Percentiles rank a stretch among this genome's conserved stretches.
phyloP scores from a whole-genome alignment of 2,113 vertebrate species.

The Ceuthmochares aereus region DNA sequence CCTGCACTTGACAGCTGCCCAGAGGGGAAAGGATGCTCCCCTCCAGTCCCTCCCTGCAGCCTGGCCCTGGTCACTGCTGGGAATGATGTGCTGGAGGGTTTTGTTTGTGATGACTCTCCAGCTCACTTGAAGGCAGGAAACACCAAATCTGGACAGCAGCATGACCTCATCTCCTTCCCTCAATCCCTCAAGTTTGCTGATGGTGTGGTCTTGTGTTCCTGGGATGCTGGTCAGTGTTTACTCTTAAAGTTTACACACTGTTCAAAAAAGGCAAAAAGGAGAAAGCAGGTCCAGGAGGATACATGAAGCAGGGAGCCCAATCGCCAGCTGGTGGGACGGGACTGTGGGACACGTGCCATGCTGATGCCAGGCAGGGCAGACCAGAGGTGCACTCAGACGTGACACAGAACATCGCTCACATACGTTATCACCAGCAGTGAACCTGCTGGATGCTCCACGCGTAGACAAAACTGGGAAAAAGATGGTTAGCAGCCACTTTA shows the following conservation, averaged over 20 bases:
- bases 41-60: neutral
- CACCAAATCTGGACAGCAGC: neutral
- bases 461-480: neutral
- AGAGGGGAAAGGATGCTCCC: neutral
- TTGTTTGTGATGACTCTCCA: neutral
- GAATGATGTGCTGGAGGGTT: neutral
- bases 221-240: neutral
- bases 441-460: neutral
- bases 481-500: neutral
- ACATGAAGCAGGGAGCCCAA: accelerated
- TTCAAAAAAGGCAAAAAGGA: neutral
- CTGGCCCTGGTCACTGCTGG: neutral
- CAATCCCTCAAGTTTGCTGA: neutral
- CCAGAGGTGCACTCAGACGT: accelerated
- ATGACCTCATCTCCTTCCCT: neutral
- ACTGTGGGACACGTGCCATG: accelerated
- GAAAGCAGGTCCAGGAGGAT: neutral
- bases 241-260: neutral
- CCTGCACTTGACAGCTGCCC: accelerated
- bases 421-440: accelerated
- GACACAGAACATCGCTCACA: accelerated
- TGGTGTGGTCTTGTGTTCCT: neutral
- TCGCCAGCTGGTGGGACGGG: neutral
- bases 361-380: neutral
- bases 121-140: neutral